phyloP scores from a whole-genome alignment of 2,888 invertebrate genomes.

The Chrysopilus asiliformis region DNA sequence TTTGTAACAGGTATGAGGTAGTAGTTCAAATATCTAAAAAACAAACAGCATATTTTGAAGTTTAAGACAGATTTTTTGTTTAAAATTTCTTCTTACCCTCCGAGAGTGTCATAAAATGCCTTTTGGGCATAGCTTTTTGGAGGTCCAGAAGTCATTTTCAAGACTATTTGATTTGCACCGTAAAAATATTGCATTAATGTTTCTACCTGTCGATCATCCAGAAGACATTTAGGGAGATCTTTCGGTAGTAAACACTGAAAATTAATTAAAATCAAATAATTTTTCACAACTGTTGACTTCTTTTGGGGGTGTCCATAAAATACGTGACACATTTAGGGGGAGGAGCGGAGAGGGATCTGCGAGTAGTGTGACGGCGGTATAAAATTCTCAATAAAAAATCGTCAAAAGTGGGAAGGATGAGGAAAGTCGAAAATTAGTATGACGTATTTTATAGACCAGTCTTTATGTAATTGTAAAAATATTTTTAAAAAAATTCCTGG shows the following conservation, averaged over 20 bases:
- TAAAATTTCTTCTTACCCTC: conserved; percentile 20
- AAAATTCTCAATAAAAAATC: no score
- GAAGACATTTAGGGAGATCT: conserved; percentile 20
- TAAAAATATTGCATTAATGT: conserved; percentile 30
- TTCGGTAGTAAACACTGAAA: conserved; percentile 27
- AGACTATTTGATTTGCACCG: conserved; percentile 24
- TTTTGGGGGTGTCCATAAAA: background rate
- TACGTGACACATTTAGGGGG: no score
- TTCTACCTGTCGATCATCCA: conserved; percentile 23
- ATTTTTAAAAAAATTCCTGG: no score
- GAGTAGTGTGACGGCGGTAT: no score
- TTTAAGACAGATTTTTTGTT: background rate
- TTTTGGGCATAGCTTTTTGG: conserved; percentile 20
- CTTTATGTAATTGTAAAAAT: no score
- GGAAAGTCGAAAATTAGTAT: no score
- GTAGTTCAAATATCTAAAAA: conserved; percentile 23
- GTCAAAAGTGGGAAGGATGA: no score
- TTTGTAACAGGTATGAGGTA: conserved; percentile 28
- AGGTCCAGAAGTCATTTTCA: conserved; percentile 18
- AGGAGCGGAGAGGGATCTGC: background rate
- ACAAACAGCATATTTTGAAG: conserved; percentile 1
- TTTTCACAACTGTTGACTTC: background rate
- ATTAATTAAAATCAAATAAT: background rate
- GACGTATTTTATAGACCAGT: no score
- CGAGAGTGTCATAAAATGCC: conserved; percentile 30